Evolutionary conservation across 2,888 invertebrate genomes (phyloP).

Genomic region (Lordiphosa andalusiaca): DNA sequence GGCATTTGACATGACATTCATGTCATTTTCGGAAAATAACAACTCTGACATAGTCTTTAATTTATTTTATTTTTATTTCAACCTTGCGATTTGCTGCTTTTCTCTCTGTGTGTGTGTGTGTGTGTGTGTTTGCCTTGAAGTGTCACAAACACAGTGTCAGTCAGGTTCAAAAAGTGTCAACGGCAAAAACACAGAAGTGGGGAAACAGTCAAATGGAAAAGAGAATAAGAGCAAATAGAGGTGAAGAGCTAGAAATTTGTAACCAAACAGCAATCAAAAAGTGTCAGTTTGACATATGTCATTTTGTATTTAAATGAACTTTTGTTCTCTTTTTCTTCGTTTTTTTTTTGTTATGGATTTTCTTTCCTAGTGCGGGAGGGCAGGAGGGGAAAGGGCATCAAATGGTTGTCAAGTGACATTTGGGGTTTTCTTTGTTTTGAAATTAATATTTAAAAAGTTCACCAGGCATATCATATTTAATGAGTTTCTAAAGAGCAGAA

Average conservation of each 20-base stretch:
- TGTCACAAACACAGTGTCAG: slow-evolving; percentile 49
- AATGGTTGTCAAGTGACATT: slow-evolving; percentile 4
- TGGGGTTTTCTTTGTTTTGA: slow-evolving; percentile 1
- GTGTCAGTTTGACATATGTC: slow-evolving; percentile 72
- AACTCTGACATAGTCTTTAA: slow-evolving; percentile 66
- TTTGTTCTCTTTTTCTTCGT: neutral
- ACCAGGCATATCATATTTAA: slow-evolving; percentile 10
- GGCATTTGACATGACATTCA: slow-evolving; percentile 73
- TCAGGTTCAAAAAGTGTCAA: slow-evolving; percentile 12
- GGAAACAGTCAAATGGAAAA: neutral
- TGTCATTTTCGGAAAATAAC: slow-evolving; percentile 63
- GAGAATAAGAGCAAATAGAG: slow-evolving; percentile 42
- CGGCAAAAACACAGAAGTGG: slow-evolving; percentile 9
- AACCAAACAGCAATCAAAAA: slow-evolving; percentile 60
- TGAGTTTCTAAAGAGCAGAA: neutral
- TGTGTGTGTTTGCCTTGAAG: slow-evolving; percentile 67
- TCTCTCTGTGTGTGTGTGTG: slow-evolving; percentile 17
- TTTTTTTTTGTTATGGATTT: slow-evolving; percentile 23
- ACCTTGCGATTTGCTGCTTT: slow-evolving; percentile 10
- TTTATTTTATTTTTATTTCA: slow-evolving; percentile 51
- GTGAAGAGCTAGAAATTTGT: slow-evolving; percentile 34
- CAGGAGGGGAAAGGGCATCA: neutral
- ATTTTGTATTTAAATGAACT: slow-evolving; percentile 70
- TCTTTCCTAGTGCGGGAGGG: slow-evolving; percentile 32
- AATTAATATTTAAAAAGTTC: slow-evolving; percentile 3